Conservation (phyloP, 2,797 vertebrate genomes). For the Champsocephalus gunnari region DNA sequence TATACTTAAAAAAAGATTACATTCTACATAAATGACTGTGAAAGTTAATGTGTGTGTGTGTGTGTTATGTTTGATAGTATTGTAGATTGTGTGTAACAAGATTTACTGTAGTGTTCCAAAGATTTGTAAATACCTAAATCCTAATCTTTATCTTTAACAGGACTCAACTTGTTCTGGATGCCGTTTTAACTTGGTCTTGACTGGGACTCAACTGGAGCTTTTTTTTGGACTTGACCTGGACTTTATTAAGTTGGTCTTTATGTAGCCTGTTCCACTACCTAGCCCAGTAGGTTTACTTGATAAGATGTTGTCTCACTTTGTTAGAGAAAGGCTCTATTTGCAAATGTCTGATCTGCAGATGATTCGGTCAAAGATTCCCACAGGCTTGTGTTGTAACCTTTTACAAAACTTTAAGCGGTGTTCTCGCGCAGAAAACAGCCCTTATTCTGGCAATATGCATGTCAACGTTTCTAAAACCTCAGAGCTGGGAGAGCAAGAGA, state of each 20-base stretch:
- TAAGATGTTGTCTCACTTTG: too few relatives aligned
- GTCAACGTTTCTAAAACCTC: slow-evolving; percentile 40
- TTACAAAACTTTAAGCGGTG: background rate
- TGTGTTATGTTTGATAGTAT: background rate
- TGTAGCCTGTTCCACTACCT: too few relatives aligned
- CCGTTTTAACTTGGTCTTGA: too few relatives aligned
- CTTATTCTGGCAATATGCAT: slow-evolving; percentile 17
- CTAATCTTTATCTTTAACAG: too few relatives aligned
- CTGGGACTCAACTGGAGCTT: too few relatives aligned
- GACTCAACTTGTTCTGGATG: background rate
- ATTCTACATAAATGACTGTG: slow-evolving; percentile 1
- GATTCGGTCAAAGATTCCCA: background rate
- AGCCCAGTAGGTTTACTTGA: too few relatives aligned
- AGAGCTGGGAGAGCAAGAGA: slow-evolving; percentile 7
- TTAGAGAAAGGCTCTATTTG: too few relatives aligned
- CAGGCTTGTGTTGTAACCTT: background rate
- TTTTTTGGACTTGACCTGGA: too few relatives aligned
- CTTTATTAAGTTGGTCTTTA: too few relatives aligned
- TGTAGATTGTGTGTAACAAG: background rate
- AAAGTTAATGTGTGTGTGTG: background rate
- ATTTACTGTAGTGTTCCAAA: background rate
- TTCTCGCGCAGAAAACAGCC: slow-evolving; percentile 6
- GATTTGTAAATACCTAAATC: too few relatives aligned
- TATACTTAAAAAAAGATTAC: background rate
- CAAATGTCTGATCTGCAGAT: slow-evolving; percentile 2